Conservation (phyloP, 2,888 invertebrate genomes). For the Opisthograptis luteolata region DNA sequence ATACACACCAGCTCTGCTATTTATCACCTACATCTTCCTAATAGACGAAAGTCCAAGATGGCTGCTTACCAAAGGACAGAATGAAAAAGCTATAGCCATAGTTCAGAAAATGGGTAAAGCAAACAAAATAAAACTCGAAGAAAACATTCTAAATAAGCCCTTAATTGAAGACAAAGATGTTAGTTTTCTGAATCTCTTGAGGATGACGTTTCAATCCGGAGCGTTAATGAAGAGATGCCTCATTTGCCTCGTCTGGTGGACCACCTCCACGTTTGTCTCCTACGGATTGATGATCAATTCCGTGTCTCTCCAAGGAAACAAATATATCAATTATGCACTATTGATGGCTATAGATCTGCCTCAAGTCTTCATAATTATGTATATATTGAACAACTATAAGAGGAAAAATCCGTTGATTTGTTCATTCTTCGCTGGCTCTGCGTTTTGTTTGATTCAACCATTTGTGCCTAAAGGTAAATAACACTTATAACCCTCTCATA, state of each 20-base stretch:
- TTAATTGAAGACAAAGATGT: slow-evolving; percentile 44
- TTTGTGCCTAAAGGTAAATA: slow-evolving; percentile 81
- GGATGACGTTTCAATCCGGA: slow-evolving; percentile 61
- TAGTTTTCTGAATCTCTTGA: slow-evolving; percentile 50
- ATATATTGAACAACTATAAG: slow-evolving; percentile 80
- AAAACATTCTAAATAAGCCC: slow-evolving; percentile 49
- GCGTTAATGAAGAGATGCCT: slow-evolving; percentile 62
- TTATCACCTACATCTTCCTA: slow-evolving; percentile 86
- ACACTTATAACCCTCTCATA: background rate
- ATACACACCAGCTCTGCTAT: slow-evolving; percentile 88
- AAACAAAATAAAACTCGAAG: slow-evolving; percentile 62
- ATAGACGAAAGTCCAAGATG: slow-evolving; percentile 92
- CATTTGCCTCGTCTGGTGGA: slow-evolving; percentile 73
- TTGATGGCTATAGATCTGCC: slow-evolving; percentile 84
- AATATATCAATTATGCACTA: slow-evolving; percentile 89
- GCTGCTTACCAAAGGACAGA: slow-evolving; percentile 88
- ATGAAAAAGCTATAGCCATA: slow-evolving; percentile 86
- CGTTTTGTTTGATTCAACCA: slow-evolving; percentile 84
- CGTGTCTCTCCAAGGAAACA: slow-evolving; percentile 89
- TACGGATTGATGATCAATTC: slow-evolving; percentile 91
- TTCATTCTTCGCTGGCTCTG: slow-evolving; percentile 82
- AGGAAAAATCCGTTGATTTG: slow-evolving; percentile 82
- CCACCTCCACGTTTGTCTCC: slow-evolving; percentile 90
- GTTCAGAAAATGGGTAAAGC: slow-evolving; percentile 84
- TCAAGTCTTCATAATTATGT: slow-evolving; percentile 80